Conservation (phyloP, 2,888 invertebrate genomes). For the Acleris sparsana region DNA sequence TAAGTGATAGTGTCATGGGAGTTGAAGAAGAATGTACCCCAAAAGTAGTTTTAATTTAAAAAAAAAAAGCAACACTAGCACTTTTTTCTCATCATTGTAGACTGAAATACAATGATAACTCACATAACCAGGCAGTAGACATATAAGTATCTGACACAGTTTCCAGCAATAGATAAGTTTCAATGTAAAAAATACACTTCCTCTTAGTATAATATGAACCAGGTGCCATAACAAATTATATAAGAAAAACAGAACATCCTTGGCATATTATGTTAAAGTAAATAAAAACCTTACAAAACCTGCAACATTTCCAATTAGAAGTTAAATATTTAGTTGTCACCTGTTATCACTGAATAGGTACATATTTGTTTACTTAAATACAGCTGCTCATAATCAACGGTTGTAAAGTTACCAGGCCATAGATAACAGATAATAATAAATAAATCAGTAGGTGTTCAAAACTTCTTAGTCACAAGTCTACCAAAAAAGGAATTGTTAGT, state of each 20-base stretch:
- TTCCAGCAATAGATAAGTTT: no score
- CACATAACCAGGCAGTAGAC: no score
- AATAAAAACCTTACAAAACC: not conserved
- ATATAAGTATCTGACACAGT: no score
- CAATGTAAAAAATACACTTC: no score
- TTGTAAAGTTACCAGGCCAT: conserved; percentile 13
- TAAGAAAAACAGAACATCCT: not conserved
- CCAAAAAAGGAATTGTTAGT: conserved; percentile 10
- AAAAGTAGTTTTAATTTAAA: no score
- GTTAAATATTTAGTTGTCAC: conserved; percentile 6
- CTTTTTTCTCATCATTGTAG: no score
- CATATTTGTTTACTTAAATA: conserved; percentile 25
- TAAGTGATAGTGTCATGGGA: no score
- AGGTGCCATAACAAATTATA: no score
- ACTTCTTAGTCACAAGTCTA: conserved; percentile 17
- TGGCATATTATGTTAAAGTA: not conserved
- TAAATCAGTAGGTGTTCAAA: conserved; percentile 23
- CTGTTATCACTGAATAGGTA: conserved; percentile 21
- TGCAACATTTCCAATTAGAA: not conserved
- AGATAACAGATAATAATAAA: conserved; percentile 32
- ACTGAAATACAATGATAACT: no score
- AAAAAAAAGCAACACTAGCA: no score
- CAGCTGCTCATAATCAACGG: conserved; percentile 30
- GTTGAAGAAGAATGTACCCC: no score
- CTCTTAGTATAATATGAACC: no score